These are phyloP conservation scores for Montipora efflorescens DNA, from an alignment of 64 coral and sea anemone genomes.

Conservation along the genomic window DNA sequence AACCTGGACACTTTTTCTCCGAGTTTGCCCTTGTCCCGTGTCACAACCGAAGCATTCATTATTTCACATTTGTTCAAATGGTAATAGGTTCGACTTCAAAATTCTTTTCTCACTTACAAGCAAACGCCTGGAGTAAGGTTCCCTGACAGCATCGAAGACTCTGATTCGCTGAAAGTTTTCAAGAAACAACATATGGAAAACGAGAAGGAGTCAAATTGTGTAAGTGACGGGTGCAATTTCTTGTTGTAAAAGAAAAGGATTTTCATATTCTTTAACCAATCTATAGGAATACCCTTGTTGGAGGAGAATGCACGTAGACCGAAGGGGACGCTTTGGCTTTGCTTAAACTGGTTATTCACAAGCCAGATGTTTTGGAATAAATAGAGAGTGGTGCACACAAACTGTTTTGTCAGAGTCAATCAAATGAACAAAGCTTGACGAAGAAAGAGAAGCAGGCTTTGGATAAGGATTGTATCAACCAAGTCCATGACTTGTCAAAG, in stretches of 20 bases:
- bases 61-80: neutral
- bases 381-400: conserved; percentile 40
- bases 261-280: conserved; percentile 47
- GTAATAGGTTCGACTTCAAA: conserved; percentile 73
- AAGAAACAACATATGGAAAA: conserved; percentile 39
- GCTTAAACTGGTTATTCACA: conserved; percentile 34
- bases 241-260: conserved; percentile 2
- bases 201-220: neutral
- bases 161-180: conserved; percentile 76
- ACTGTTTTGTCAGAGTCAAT: neutral
- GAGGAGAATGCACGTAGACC: conserved; percentile 55
- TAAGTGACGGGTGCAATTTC: neutral
- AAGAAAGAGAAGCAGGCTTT: neutral
- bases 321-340: conserved; percentile 75
- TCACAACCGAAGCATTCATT: too few relatives aligned
- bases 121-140: conserved; percentile 33
- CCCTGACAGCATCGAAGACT: conserved; percentile 19
- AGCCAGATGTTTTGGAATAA: conserved; percentile 58
- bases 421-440: neutral
- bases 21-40: too few relatives aligned
- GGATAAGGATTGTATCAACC: neutral
- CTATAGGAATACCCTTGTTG: conserved; percentile 30
- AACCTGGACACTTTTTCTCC: too few relatives aligned
- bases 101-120: conserved; percentile 70
- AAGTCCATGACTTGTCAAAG: conserved; percentile 47